A percentile compares a stretch with the other conserved stretches of the same genome.
Evolutionary conservation across 2,888 invertebrate species (phyloP).

Genomic region (Hymenopus coronatus): DNA sequence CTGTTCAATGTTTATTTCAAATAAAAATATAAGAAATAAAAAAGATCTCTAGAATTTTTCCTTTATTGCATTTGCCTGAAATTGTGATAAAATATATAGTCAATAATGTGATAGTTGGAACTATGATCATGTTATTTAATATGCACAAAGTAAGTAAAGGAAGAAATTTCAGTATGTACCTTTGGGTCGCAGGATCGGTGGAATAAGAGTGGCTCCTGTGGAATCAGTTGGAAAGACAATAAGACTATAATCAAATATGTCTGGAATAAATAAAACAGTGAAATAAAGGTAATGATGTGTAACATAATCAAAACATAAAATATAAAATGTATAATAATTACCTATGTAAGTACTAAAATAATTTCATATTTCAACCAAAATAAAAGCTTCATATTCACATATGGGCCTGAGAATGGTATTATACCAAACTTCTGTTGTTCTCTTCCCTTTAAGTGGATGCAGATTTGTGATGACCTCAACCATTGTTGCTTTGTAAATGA

Average conservation of each 20-base stretch:
- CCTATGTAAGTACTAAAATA: neutral
- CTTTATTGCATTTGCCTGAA: neutral
- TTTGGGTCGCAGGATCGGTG: conserved; percentile 67
- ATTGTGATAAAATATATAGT: neutral
- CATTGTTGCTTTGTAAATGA: neutral
- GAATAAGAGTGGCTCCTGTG: conserved; percentile 66
- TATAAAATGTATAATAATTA: conserved; percentile 6
- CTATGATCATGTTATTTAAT: neutral
- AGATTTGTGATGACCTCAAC: neutral
- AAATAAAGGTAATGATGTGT: conserved; percentile 36
- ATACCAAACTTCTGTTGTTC: neutral
- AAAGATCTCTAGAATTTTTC: neutral
- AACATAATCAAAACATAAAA: conserved; percentile 22
- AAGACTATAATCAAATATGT: conserved; percentile 70
- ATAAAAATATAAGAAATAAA: neutral
- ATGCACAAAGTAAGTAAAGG: neutral
- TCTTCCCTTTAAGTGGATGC: neutral
- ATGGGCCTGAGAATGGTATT: neutral
- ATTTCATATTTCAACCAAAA: neutral
- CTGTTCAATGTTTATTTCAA: neutral
- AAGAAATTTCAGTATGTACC: conserved; percentile 49
- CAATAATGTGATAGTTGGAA: neutral
- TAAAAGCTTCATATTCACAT: neutral
- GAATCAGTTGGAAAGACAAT: conserved; percentile 74
- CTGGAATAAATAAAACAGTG: conserved; percentile 56